phyloP scores from a whole-genome alignment of 2,113 vertebrate species.

The Nothoprocta pentlandii region DNA sequence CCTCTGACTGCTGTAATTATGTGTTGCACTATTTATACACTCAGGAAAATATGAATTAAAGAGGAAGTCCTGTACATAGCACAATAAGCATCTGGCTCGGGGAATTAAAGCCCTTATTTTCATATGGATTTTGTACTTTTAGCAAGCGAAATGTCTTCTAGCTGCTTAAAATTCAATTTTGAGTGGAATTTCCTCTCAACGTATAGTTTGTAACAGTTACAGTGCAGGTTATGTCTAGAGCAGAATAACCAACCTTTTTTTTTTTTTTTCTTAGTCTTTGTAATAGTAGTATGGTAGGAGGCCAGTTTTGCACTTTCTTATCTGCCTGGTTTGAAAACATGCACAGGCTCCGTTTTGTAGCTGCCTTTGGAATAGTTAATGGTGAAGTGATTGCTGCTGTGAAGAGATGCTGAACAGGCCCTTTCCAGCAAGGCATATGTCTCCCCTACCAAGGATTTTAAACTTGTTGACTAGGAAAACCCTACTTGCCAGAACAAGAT shows the following conservation, averaged over 20 bases:
- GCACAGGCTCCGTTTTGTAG: conserved; percentile 16
- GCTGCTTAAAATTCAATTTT: background rate
- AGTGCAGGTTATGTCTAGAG: background rate
- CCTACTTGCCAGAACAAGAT: conserved; percentile 80
- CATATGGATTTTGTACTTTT: rapidly evolving
- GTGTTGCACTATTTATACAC: conserved; percentile 18
- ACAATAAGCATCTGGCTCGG: background rate
- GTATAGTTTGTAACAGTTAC: rapidly evolving
- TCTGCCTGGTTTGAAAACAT: background rate
- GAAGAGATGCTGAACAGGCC: conserved; percentile 63
- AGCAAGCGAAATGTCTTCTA: background rate
- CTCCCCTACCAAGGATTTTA: conserved; percentile 68
- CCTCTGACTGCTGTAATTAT: conserved; percentile 23
- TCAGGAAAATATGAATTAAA: background rate
- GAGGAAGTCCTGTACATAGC: background rate
- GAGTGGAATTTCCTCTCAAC: background rate
- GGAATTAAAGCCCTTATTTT: background rate
- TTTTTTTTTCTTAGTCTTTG: background rate
- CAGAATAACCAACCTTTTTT: background rate
- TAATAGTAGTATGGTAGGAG: background rate
- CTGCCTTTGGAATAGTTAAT: background rate
- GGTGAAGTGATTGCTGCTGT: background rate
- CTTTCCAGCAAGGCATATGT: conserved; percentile 56
- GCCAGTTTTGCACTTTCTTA: background rate
- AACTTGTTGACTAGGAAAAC: conserved; percentile 70